Conservation (phyloP, 2,113 vertebrate genomes). For the Myiozetetes cayanensis region DNA sequence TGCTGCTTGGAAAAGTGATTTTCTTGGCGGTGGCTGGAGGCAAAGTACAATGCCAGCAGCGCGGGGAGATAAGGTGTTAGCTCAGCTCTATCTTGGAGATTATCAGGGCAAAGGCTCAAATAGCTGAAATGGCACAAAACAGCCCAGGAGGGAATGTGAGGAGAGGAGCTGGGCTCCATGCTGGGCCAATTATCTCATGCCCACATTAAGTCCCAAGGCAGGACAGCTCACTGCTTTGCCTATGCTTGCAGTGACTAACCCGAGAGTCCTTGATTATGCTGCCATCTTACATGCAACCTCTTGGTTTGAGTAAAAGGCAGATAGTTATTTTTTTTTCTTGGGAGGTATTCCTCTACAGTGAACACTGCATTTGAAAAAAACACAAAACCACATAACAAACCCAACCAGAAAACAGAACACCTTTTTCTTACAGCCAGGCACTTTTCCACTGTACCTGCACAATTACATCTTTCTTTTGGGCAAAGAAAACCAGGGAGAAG, state of each 20-base stretch:
- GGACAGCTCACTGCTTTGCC: not conserved
- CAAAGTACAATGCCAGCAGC: not conserved
- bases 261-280: not conserved
- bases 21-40: not conserved
- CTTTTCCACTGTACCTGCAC: not conserved
- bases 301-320: not conserved
- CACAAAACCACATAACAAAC: not conserved
- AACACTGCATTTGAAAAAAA: not conserved
- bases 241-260: rapidly evolving
- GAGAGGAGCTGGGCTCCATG: not conserved
- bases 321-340: not conserved
- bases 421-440: not conserved
- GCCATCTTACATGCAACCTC: not conserved
- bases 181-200: not conserved
- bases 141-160: not conserved
- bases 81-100: not conserved
- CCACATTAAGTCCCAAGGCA: not conserved
- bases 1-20: not conserved
- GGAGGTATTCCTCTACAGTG: rapidly evolving
- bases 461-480: not conserved
- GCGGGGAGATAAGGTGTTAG: not conserved
- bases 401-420: too few relatives aligned
- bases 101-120: not conserved
- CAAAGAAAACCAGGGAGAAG: not conserved
- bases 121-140: not conserved